Evolutionary conservation across 37 sponge, comb jelly and placozoan genomes (phyloP), one percentile per base, ranked within the genome.

Genomic region (Ianthella basta): DNA sequence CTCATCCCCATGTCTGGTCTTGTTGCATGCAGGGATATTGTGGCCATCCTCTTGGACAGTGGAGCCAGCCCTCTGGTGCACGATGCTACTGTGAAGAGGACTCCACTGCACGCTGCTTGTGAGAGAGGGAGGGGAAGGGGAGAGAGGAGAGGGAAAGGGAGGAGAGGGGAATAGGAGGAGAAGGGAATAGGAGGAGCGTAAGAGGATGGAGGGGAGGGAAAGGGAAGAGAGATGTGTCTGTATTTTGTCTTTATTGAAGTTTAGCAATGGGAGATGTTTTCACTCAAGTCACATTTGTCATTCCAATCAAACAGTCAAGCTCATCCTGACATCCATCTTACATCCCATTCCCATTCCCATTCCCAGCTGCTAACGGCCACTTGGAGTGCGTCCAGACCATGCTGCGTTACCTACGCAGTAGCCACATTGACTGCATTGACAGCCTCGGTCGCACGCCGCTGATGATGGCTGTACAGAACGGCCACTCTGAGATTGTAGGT

Each of bases 401-500:
- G 86, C 82, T 94, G 20, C 84, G 84, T 25, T 61, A 90, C 56
- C 30, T 94, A 12, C 82, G 83, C 38, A 57, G 77, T 60, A 39
- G 85, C 41, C 89, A 88, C 63, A 83, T 92, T 38, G 89, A 89
- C 84, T 87, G 83, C 72, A 84, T 87, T 40, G 91, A 90, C 85
- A 54, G 65, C 16, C 59, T 78, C 24, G 88, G 88, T n/a, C 87
- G 96, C 39, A 96, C 96, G 25, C 96, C 96, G 25, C 87, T 96
- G 59, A 96, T 96, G 96, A 39, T 96, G 69, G 96, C 96, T 36
- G 96, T 91, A 10, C 80, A 84, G 4, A 88, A 91, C 55, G 94
- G 94, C 32, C 91, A 96, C 54, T 24, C 65, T 32, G 87, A 91
- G 5, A 83, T 93, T 75, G 91, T 88, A 0, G 85, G 87, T 70